Evolutionary conservation across 2,888 invertebrate species (phyloP).

Genomic region (Melinaea menophilus): DNA sequence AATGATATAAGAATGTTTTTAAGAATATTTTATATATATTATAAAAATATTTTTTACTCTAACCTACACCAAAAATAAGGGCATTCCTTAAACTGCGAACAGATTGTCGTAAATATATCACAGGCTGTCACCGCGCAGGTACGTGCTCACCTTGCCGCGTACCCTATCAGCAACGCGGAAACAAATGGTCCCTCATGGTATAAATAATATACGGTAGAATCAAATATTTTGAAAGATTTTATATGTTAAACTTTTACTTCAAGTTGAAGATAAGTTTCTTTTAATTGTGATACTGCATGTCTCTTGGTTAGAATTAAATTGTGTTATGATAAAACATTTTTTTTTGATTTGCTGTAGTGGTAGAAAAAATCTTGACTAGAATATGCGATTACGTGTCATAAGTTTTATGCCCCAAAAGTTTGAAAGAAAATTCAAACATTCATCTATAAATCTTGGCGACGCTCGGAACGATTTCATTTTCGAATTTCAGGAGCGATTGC

Average conservation of each 20-base stretch:
- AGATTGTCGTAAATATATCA: conserved; percentile 57
- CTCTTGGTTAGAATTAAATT: neutral
- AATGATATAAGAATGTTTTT: too few species aligned
- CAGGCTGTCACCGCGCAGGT: conserved; percentile 45
- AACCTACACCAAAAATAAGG: conserved; percentile 46
- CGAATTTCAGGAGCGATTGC: conserved; percentile 78
- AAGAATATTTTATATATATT: too few species aligned
- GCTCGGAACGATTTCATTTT: conserved; percentile 78
- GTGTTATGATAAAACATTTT: conserved; percentile 19
- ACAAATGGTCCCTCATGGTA: conserved; percentile 18
- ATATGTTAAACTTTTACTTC: neutral
- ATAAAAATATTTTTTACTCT: conserved; percentile 21
- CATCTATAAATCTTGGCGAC: conserved; percentile 78
- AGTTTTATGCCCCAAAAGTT: conserved; percentile 76
- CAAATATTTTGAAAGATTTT: conserved; percentile 4
- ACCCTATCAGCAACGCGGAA: conserved; percentile 23
- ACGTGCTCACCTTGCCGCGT: conserved; percentile 44
- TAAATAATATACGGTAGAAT: conserved; percentile 4
- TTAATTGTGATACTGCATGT: neutral
- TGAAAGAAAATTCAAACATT: conserved; percentile 77
- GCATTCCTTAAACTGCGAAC: conserved; percentile 47
- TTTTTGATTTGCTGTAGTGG: conserved; percentile 11
- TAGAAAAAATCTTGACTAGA: conserved; percentile 50
- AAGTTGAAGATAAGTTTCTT: conserved; percentile 2
- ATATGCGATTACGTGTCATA: conserved; percentile 77